A percentile compares a stretch with the other conserved stretches of the same genome.
phyloP scores from a whole-genome alignment of 92 coral and sea anemone species.

The Diadumene lineata region DNA sequence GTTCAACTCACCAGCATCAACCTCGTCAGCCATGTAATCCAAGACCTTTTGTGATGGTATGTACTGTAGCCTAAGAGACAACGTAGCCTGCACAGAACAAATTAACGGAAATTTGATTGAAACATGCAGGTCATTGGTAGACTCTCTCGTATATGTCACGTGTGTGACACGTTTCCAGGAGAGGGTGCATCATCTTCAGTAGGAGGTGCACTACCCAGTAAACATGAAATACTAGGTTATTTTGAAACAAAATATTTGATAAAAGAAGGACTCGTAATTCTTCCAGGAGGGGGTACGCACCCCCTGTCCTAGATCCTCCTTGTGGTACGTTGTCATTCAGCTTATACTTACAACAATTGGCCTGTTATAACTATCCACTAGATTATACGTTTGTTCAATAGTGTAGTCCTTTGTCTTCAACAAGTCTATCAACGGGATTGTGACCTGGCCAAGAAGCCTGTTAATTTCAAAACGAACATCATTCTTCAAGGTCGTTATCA shows the following conservation, averaged over 20 bases:
- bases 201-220: too few relatives aligned
- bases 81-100: neutral
- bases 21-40: neutral
- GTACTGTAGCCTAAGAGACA: slow-evolving; percentile 21
- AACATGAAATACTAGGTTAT: too few relatives aligned
- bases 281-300: too few relatives aligned
- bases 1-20: neutral
- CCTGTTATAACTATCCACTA: slow-evolving; percentile 42
- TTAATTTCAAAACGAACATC: neutral
- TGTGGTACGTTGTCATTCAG: neutral
- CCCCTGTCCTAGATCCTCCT: too few relatives aligned
- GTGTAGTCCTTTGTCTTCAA: slow-evolving; percentile 40
- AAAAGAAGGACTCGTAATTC: too few relatives aligned
- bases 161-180: too few relatives aligned
- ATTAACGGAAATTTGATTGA: too few relatives aligned
- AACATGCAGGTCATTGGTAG: neutral
- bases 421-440: slow-evolving; percentile 44
- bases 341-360: neutral
- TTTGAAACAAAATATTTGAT: too few relatives aligned
- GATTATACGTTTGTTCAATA: slow-evolving; percentile 40
- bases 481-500: too few relatives aligned
- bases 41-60: slow-evolving; percentile 3
- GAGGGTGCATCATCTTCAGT: too few relatives aligned
- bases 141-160: too few relatives aligned
- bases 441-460: slow-evolving; percentile 65